Base-by-base conservation (phyloP, 92 coral and sea anemone species). In the Zoanthus sociatus region DNA sequence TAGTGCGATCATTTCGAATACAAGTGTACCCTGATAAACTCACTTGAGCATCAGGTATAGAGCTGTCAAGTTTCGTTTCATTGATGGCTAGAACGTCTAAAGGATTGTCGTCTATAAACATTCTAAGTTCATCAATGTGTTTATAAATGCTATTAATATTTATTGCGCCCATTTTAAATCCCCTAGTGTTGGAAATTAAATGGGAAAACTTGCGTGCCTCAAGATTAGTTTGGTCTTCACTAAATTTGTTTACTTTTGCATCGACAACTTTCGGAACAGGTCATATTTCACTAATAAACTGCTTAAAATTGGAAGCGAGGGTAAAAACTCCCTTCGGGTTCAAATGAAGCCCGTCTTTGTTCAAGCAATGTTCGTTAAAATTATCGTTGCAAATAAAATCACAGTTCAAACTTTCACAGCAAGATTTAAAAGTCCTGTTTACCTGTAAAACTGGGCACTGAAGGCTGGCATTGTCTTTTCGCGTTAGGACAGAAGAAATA, bases 81-180 rank as follows among this genome's bases (percentile, higher is more conserved):
- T 78, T 87, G 14, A 87, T 75, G 13, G 78, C 86, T 71, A 87
- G 67, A 54, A 87, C 90, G 51, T 87, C 90, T 54, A 78, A 48
- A 30, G 72, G 69, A 46, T 66, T 67, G 46, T 78, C 86, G 26
- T 53, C 46, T 70, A 87, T 78, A 79, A 55, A 78, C 73, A 78
- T 87, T 78, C 71, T 78, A 33, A 78, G 78, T 60, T 87, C 90
- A 69, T 87, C 90, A 51, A 87, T 79, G 50, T 87, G 85, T 55
- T 87, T 87, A 60, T 66, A 54, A 67, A 87, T 58, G 73, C 90
- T 87, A 33, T 79, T 79, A 45, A 87, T 87, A 75, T 87, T 78
- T 47, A 79, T 68, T 53, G 70, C 63, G 32, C 85, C 90, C 71
- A 78, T 87, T 67, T 78, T 78, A 63, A 87, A 87, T 30, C 85